Conservation (phyloP, 2,888 invertebrate genomes). For the Idaea dimidiata region DNA sequence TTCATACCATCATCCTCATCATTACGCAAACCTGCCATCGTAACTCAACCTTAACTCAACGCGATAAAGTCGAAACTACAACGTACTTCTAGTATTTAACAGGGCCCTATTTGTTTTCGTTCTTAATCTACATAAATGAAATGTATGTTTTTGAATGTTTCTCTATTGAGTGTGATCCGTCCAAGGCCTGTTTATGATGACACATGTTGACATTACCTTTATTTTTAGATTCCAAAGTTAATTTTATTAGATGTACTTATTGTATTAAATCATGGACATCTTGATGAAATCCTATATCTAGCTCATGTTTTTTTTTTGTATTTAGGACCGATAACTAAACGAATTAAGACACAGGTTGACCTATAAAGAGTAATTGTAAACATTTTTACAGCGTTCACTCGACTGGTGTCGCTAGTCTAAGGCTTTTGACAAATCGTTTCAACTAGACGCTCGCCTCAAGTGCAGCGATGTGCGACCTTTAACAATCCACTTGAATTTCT, state of each 20-base stretch:
- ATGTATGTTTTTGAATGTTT: slow-evolving; percentile 23
- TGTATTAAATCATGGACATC: neutral
- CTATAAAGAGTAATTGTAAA: slow-evolving; percentile 41
- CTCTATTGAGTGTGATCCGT: slow-evolving; percentile 59
- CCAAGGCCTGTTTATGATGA: slow-evolving; percentile 46
- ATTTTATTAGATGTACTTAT: neutral
- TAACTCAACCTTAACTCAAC: neutral
- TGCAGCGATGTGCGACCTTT: neutral
- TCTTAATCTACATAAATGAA: neutral
- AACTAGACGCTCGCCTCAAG: neutral
- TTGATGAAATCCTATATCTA: neutral
- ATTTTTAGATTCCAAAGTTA: neutral
- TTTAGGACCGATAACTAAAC: slow-evolving; percentile 46
- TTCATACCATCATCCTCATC: slow-evolving; percentile 29
- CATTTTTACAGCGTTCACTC: slow-evolving; percentile 28
- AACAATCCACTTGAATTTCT: neutral
- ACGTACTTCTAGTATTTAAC: slow-evolving; percentile 6
- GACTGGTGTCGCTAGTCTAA: neutral
- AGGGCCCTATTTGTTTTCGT: neutral
- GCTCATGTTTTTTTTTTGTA: slow-evolving; percentile 17
- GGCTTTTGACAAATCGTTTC: neutral
- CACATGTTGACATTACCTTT: neutral
- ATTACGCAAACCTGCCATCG: slow-evolving; percentile 47
- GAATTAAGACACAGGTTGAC: slow-evolving; percentile 69
- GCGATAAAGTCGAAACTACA: slow-evolving; percentile 3